Evolutionary conservation across 2,113 vertebrate species (phyloP).

Genomic region (Mobula hypostoma): DNA sequence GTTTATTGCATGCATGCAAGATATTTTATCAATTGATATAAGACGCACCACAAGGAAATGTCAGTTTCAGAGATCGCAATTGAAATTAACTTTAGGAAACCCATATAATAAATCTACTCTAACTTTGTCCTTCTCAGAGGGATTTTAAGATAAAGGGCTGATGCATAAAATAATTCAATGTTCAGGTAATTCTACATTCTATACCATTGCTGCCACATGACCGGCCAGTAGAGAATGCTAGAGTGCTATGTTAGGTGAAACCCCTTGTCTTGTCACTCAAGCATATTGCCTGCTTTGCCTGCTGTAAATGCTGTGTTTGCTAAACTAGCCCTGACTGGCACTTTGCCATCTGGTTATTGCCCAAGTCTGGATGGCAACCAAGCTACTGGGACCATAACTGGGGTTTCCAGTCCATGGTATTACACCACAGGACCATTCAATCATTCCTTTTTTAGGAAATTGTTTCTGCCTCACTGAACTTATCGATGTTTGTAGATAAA

Average conservation of each 20-base stretch:
- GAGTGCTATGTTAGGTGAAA: neutral
- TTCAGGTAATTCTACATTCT: neutral
- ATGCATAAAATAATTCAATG: neutral
- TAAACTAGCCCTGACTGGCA: neutral
- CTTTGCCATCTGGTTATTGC: neutral
- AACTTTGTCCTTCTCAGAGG: neutral
- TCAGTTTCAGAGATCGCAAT: neutral
- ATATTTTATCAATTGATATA: neutral
- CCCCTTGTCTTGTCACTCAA: neutral
- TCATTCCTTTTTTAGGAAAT: constrained; percentile 14
- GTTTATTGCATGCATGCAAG: neutral
- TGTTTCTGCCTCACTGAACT: constrained; percentile 24
- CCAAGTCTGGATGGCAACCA: constrained; percentile 26
- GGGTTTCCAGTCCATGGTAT: constrained; percentile 17
- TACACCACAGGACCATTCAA: constrained; percentile 34
- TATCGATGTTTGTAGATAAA: constrained; percentile 17
- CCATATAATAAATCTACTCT: neutral
- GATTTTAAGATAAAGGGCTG: neutral
- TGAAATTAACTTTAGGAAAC: neutral
- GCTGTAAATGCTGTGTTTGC: neutral
- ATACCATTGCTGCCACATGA: neutral
- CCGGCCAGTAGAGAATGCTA: constrained; percentile 19
- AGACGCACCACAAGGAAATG: neutral
- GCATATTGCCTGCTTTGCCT: neutral
- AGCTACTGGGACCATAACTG: neutral